A percentile compares a stretch with the other conserved stretches of the same genome.
These are phyloP conservation scores for Baryphthengus martii DNA, from an alignment of 2,113 vertebrate genomes.

Conservation along the genomic window DNA sequence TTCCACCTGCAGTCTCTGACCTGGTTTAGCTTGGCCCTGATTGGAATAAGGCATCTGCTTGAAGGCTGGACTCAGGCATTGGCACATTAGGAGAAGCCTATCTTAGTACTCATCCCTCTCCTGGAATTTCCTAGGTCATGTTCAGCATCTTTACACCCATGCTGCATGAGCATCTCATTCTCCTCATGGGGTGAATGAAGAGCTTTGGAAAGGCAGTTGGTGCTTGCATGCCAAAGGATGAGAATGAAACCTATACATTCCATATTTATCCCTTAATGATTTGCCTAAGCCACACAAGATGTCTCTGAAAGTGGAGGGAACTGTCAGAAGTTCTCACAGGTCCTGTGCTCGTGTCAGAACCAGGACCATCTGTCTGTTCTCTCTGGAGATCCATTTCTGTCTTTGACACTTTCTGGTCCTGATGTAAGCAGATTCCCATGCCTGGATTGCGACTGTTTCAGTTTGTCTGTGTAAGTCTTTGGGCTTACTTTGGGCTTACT, in stretches of 20 bases:
- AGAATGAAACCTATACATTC: not conserved
- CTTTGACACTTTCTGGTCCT: not conserved
- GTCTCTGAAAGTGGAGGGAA: not conserved
- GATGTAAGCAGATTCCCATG: not conserved
- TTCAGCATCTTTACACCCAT: not conserved
- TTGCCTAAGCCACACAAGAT: not conserved
- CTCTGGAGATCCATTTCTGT: not conserved
- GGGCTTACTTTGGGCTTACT: not conserved
- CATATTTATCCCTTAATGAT: not conserved
- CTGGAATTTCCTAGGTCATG: not conserved
- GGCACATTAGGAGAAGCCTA: not conserved
- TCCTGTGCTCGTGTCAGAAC: not conserved
- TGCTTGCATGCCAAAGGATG: not conserved
- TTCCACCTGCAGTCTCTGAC: not conserved
- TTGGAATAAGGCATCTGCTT: not conserved
- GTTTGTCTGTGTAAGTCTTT: not conserved
- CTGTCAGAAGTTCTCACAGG: not conserved
- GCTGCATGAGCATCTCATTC: not conserved
- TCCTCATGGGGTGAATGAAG: not conserved
- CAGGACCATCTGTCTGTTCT: not conserved
- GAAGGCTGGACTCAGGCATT: not conserved
- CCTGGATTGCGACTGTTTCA: not conserved
- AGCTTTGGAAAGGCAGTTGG: not conserved
- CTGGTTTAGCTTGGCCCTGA: conserved; percentile 9
- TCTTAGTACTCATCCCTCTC: not conserved